Conservation (phyloP, 2,797 vertebrate genomes). For the Thalassophryne amazonica region DNA sequence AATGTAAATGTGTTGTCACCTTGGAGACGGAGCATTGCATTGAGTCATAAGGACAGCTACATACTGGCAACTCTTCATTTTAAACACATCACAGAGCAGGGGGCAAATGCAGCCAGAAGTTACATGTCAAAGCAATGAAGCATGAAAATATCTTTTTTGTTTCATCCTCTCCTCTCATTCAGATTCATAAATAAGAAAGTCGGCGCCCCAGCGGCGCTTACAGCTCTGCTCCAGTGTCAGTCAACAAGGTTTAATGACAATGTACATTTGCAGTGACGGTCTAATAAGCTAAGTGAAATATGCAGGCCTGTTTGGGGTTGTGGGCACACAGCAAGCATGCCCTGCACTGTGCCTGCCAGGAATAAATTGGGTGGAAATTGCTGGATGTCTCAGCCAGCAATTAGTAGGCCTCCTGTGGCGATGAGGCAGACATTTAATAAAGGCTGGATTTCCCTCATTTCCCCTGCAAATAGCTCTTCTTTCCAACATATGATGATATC, state of each 20-base stretch:
- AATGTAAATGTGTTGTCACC: conserved; percentile 72
- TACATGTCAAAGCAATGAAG: background rate
- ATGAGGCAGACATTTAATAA: conserved; percentile 62
- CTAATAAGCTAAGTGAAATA: conserved; percentile 38
- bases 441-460: conserved; percentile 61
- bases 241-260: conserved; percentile 32
- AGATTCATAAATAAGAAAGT: conserved; percentile 20
- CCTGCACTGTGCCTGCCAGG: conserved; percentile 30
- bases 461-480: conserved; percentile 59
- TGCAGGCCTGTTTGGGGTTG: conserved; percentile 25
- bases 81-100: conserved; percentile 11
- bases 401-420: conserved; percentile 59
- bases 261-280: conserved; percentile 19
- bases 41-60: conserved; percentile 44
- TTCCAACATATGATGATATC: conserved; percentile 24
- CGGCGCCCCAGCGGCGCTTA: background rate
- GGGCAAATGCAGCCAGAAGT: background rate
- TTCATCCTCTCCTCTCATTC: background rate
- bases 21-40: conserved; percentile 64
- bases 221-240: conserved; percentile 26
- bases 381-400: conserved; percentile 62
- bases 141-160: background rate
- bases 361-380: conserved; percentile 67
- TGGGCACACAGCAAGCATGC: conserved; percentile 8
- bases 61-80: conserved; percentile 39